Base-by-base conservation (phyloP, 2,888 invertebrate genomes). In the Ferdinandea cuprea region DNA sequence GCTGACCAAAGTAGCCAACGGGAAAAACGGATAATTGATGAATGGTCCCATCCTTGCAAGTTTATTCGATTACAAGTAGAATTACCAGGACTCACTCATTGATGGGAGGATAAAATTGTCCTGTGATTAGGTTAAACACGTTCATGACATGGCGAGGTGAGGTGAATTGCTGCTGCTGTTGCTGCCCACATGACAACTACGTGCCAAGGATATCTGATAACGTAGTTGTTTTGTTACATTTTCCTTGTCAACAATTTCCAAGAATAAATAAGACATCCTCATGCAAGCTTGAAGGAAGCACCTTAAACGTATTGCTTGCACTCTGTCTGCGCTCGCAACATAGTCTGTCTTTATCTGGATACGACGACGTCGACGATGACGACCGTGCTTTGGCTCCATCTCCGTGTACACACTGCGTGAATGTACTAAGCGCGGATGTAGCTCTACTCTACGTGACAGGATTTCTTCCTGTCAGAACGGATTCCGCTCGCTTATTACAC, bases 381-480 rank as follows among this genome's bases (percentile, higher is more conserved):
- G n/a, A n/a, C n/a, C n/a, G n/a, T n/a, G 25, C 25, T 25, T 25
- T 5, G 25, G 25, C 25, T 25, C 25, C 25, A 5, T 25, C 25
- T 25, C 48, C 19, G 21, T 44, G 44, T 44, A n/a, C 9, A 13
- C 7, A 17, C 11, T 56, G 56, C 13, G 40, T 13, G 13, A 40
- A 40, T 44, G 58, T 52, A 44, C n/a, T 19, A 19, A 56, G 63
- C 50, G 40, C 17, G 15, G 19, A 42, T 56, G 63, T 44, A 65
- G 58, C 58, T 71, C 21, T 44, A 61, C 28, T 46, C 44, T 78
- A 83, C 83, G 83, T 83, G 83, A 83, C 83, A 83, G 83, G 83
- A 78, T 78, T 83, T 69, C 52, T 73, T 66, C 25, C 77, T 83
- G 83, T 83, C 83, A 83, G 72, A 83, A 83, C 48, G 78, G 83